Evolutionary conservation across 2,797 vertebrate genomes (phyloP).

Genomic region (Miichthys miiuy): DNA sequence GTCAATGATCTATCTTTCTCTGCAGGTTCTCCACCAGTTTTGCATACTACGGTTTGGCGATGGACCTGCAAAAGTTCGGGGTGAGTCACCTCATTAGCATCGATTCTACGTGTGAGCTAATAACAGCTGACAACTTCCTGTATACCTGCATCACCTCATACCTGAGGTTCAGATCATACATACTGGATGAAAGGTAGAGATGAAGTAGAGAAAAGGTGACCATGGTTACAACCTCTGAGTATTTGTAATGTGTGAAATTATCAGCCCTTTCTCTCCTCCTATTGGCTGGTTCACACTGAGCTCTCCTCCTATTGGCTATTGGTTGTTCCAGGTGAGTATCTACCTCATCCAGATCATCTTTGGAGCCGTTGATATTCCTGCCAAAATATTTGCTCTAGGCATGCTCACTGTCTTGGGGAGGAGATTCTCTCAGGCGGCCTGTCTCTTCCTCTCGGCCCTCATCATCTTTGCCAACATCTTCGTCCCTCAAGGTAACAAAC

Average conservation of each 20-base stretch:
- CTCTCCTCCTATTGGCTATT: constrained; percentile 12
- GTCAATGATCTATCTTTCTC: neutral
- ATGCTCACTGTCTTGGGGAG: constrained; percentile 82
- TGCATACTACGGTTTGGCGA: constrained; percentile 86
- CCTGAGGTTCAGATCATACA: neutral
- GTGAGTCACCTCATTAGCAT: constrained; percentile 57
- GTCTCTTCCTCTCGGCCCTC: constrained; percentile 80
- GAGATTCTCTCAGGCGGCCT: constrained; percentile 77
- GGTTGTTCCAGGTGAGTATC: constrained; percentile 78
- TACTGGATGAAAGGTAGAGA: neutral
- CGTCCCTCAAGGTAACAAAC: constrained; percentile 80
- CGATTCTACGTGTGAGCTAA: neutral
- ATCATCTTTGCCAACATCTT: constrained; percentile 85
- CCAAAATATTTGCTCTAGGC: constrained; percentile 81
- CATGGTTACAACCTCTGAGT: neutral
- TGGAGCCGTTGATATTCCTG: constrained; percentile 83
- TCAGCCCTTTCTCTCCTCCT: neutral
- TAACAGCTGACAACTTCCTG: neutral
- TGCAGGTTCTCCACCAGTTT: constrained; percentile 87
- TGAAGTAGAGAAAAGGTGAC: neutral
- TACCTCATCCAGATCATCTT: constrained; percentile 88
- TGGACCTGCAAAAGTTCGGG: constrained; percentile 89
- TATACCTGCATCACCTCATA: neutral
- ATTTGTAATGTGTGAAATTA: neutral
- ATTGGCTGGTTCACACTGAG: neutral